Base-by-base conservation (phyloP, 2,113 vertebrate genomes). In the Pedionomus torquatus region DNA sequence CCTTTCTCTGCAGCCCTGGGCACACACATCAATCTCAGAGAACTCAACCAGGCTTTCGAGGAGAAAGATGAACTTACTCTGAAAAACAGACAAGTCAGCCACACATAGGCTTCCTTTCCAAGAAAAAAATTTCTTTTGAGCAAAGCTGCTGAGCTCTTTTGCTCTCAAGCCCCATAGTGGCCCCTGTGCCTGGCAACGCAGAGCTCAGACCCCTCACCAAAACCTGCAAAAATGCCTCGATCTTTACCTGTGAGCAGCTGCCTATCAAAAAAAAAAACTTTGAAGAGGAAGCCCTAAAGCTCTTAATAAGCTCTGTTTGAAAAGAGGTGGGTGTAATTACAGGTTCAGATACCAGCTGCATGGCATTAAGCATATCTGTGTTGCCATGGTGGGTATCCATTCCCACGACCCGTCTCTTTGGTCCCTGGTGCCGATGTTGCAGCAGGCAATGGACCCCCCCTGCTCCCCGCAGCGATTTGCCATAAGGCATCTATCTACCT, bases 401-500 rank as follows among this genome's bases (percentile, higher is more conserved):
- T 80, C 30, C 24, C 14, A 76, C 5, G 26, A 58, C 9, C 26
- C 1, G 0, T 44, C 13, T 20, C 84, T 77, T 87, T 84, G 72
- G 54, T 52, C 64, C 46, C 49, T 43, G 16, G 6, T 70, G 66
- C 26, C 0, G 0, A 28, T 11, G 28, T 23, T 23, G 60, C 0
- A 0, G 26, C 31, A 41, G n/a, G 37, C 21, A 71, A 39, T 1
- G 0, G n/a, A 4, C 25, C 26, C 7, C 7, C 31, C 35, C 57
- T 35, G 33, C 41, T 77, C 37, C 48, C 48, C 63, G 48, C 8
- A 8, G 8, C 24, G 7, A 3, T 35, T 23, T 0, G 0, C n/a
- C 12, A 10, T 55, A 37, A 84, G 6, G 23, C 41, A 33, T 23
- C 70, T 35, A 3, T 13, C 6, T 37, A 54, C 37, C 43, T 51